These are phyloP conservation scores for Orthosia cruda DNA, from an alignment of 2,888 invertebrate genomes.

Conservation along the genomic window DNA sequence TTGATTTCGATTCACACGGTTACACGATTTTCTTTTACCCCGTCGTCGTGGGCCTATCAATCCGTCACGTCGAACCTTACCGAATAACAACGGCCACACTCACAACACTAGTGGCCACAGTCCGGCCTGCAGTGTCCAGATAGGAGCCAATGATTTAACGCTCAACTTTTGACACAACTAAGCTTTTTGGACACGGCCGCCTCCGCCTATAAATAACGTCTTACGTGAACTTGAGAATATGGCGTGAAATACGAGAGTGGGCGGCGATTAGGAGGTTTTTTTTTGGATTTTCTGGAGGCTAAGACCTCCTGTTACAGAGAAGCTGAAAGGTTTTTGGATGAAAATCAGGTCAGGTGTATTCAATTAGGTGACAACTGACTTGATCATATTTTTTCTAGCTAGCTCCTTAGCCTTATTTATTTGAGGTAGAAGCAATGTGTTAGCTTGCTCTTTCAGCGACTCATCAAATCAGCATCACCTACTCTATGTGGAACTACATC, in stretches of 20 bases:
- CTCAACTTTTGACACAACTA: constrained; percentile 93
- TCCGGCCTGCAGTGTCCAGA: constrained; percentile 94
- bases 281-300: constrained; percentile 39
- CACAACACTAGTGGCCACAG: constrained; percentile 86
- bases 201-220: constrained; percentile 90
- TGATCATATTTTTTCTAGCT: too few relatives aligned
- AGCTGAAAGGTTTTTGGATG: neutral
- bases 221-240: constrained; percentile 86
- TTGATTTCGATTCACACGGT: too few relatives aligned
- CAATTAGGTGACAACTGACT: neutral
- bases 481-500: too few relatives aligned
- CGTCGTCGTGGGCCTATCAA: too few relatives aligned
- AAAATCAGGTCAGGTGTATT: neutral
- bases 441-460: too few relatives aligned
- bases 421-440: too few relatives aligned
- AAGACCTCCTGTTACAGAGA: neutral
- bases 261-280: constrained; percentile 57
- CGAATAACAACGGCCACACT: constrained; percentile 73
- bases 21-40: too few relatives aligned
- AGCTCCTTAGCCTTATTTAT: too few relatives aligned
- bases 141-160: constrained; percentile 94
- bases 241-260: constrained; percentile 77
- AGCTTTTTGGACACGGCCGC: constrained; percentile 91
- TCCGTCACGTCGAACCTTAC: constrained; percentile 24
- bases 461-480: too few relatives aligned